Evolutionary conservation across 2,888 invertebrate species (phyloP).

Genomic region (Pemphredon lugubris): DNA sequence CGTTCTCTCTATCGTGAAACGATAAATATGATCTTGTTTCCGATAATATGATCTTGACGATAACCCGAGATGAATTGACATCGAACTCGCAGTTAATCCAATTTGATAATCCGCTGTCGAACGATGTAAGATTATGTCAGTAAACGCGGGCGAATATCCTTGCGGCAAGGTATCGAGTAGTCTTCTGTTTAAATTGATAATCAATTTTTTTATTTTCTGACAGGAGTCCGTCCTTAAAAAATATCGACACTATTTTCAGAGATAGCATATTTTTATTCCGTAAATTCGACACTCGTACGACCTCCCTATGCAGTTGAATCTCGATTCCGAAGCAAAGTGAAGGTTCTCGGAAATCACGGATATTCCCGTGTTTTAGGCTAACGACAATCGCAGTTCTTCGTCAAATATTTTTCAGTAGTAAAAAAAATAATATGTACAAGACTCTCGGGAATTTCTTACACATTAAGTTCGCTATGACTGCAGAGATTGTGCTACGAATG

Average conservation of each 20-base stretch:
- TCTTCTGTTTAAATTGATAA: conserved; percentile 5
- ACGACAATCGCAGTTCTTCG: conserved; percentile 3
- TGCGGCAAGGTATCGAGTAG: background rate
- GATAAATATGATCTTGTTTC: too few relatives aligned
- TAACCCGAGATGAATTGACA: too few relatives aligned
- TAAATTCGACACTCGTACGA: conserved; percentile 14
- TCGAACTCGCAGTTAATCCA: too few relatives aligned
- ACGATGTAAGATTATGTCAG: too few relatives aligned
- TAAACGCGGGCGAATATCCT: too few relatives aligned
- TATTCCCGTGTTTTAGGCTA: background rate
- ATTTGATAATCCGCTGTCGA: too few relatives aligned
- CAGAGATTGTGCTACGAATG: conserved; percentile 26
- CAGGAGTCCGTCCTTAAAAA: conserved; percentile 21
- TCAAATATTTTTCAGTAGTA: conserved; percentile 17
- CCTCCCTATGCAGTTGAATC: conserved; percentile 21
- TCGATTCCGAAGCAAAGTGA: conserved; percentile 17
- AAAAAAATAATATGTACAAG: conserved; percentile 46
- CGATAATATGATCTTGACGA: too few relatives aligned
- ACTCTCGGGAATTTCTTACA: conserved; percentile 26
- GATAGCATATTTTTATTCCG: conserved; percentile 23
- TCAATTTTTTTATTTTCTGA: conserved; percentile 20
- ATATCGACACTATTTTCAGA: conserved; percentile 27
- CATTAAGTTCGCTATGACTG: conserved; percentile 8
- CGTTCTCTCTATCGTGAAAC: too few relatives aligned
- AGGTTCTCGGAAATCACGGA: background rate